Evolutionary conservation across 2,888 invertebrate species (phyloP), one percentile per base, ranked within the genome.

Genomic region (Tortricodes alternella): DNA sequence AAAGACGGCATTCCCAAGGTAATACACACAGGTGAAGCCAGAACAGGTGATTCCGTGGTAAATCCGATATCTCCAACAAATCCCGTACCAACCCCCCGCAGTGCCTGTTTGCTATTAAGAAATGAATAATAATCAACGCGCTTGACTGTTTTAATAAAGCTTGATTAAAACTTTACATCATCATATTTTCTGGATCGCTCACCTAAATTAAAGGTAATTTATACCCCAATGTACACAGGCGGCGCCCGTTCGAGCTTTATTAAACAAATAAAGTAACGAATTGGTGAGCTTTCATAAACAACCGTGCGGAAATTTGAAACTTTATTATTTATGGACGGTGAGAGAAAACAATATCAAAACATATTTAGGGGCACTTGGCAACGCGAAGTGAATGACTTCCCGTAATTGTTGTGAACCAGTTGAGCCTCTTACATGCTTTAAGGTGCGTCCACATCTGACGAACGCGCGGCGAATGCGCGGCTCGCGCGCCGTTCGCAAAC

Each of bases 201-300:
- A 78, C 83, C 77, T 83, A 86, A 86, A 87, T 88, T 87, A 87
- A 85, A 86, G 84, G 84, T 88, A 88, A 89, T 89, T 88, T 87
- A 88, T 88, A 88, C 75, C 77, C 76, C 79, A 77, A 79, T 81
- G 80, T 84, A 79, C 74, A 78, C 83, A 82, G 80, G 72, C 80
- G 78, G 80, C 70, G 80, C 81, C 71, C 70, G 78, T 78, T 78
- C 65, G 70, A 78, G 85, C 85, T 85, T 88, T 88, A 88, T 85
- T 86, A 85, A 85, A 84, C 84, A 84, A 86, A 88, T 85, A 85
- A 88, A 80, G 82, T 82, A 86, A 86, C 84, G 81, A 87, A 85
- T 85, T 78, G 80, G 78, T 74, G 73, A 71, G 79, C 76, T 78
- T 76, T 79, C 79, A 76, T 81, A 83, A 85, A 83, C 81, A 83